Conservation (phyloP, 2,888 invertebrate species). For the Chesias legatella region DNA sequence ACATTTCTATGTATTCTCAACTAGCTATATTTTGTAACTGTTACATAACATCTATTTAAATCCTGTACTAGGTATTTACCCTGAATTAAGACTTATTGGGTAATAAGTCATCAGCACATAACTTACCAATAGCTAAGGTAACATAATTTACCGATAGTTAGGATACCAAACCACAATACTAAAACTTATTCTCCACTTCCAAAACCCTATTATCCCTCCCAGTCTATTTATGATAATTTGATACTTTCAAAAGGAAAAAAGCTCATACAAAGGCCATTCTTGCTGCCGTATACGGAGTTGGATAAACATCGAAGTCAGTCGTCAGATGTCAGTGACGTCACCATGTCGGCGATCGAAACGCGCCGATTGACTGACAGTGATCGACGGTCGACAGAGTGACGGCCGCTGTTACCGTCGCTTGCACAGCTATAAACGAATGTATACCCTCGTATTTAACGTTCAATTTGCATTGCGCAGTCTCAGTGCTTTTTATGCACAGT, state of each 20-base stretch:
- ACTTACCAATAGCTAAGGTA: too few species aligned
- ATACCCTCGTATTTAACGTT: constrained; percentile 1
- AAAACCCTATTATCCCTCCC: constrained; percentile 19
- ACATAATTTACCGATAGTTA: too few species aligned
- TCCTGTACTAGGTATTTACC: too few species aligned
- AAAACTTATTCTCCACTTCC: constrained; percentile 6
- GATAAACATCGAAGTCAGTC: constrained; percentile 66
- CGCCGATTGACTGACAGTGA: constrained; percentile 65
- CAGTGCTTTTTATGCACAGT: constrained; percentile 25
- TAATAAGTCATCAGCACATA: too few species aligned
- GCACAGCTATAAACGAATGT: constrained; percentile 14
- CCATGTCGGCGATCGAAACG: constrained; percentile 43
- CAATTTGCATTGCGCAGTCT: background rate
- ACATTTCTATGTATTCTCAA: too few species aligned
- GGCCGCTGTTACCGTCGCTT: constrained; percentile 29
- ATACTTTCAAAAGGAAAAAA: constrained; percentile 30
- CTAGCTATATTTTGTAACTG: too few species aligned
- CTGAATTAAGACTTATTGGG: too few species aligned
- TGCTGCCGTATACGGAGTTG: constrained; percentile 70
- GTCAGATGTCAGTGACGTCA: constrained; percentile 60
- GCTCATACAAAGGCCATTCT: constrained; percentile 35
- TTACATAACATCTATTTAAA: too few species aligned
- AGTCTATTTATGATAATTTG: constrained; percentile 32
- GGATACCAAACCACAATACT: constrained; percentile 10
- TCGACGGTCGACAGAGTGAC: constrained; percentile 59